Conservation (phyloP, 2,888 invertebrate species). For the Anthrax anthrax region DNA sequence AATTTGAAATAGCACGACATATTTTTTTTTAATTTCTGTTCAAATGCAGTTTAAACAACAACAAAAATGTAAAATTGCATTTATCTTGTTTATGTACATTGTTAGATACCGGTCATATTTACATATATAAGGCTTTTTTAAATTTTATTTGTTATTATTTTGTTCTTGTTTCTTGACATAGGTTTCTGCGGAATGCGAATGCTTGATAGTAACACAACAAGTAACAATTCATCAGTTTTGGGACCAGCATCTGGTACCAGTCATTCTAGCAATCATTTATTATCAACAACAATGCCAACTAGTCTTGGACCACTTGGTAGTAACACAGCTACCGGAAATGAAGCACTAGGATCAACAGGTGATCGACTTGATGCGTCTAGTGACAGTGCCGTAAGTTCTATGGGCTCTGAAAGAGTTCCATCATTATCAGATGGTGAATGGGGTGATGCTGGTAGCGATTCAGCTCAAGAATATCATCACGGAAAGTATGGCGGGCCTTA, state of each 20-base stretch:
- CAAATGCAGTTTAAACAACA: no score
- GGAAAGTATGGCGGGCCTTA: slow-evolving; percentile 45
- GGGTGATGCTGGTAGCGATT: slow-evolving; percentile 78
- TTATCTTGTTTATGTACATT: no score
- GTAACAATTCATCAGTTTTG: slow-evolving; percentile 32
- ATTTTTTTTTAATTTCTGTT: no score
- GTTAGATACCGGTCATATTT: no score
- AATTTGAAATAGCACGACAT: no score
- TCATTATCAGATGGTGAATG: slow-evolving; percentile 80
- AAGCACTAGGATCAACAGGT: slow-evolving; percentile 17
- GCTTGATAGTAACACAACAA: slow-evolving; percentile 44
- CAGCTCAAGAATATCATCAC: slow-evolving; percentile 62
- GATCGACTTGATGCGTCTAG: slow-evolving; percentile 73
- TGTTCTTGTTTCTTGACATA: slow-evolving; percentile 25
- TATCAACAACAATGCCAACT: slow-evolving; percentile 12
- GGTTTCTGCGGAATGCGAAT: slow-evolving; percentile 81
- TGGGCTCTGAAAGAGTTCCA: slow-evolving; percentile 82
- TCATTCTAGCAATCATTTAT: slow-evolving; percentile 7
- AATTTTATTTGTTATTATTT: no score
- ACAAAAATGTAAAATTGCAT: no score
- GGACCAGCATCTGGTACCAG: slow-evolving; percentile 19
- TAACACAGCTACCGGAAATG: slow-evolving; percentile 36
- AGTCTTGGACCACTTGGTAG: slow-evolving; percentile 19
- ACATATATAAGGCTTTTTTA: no score
- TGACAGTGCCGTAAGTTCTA: slow-evolving; percentile 83